Evolutionary conservation across 2,113 vertebrate genomes (phyloP), one percentile per base, ranked within the genome.

Genomic region (Chlamydotis undulata): DNA sequence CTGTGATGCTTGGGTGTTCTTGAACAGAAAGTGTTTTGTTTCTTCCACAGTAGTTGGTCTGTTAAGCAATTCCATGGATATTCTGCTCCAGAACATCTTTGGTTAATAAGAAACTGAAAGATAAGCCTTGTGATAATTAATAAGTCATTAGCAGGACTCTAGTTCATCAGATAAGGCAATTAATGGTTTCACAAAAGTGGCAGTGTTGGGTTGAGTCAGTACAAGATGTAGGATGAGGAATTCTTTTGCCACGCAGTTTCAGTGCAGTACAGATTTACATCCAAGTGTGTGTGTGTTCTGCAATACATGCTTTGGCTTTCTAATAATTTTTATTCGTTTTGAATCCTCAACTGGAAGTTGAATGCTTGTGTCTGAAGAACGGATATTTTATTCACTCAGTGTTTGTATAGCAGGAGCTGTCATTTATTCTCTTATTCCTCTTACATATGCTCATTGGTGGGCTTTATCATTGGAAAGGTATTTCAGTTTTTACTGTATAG

Each of bases 101-200:
- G 96, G 95, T 97, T 98, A 98, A 98, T 98, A 97, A 97, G 89
- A 96, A 97, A 84, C 49, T 43, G 95, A 96, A 96, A 98, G 97
- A 98, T 98, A 98, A 97, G 87, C 93, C 33, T 92, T 90, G 94
- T 93, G 97, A 96, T 97, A 98, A 98, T 97, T 98, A 97, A 97
- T 97, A 98, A 97, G 97, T 98, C 96, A 97, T 97, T 98, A 98
- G 92, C 96, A 95, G 83, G 87, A 94, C 89, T 96, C 91, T 41
- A 74, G 89, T 97, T 96, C 90, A 97, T 98, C 97, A 98, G 97
- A 98, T 98, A 98, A 98, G 81, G 57, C 92, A 95, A 96, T 97
- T 97, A 98, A 98, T 96, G 94, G 89, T 88, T 97, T 96, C 53
- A 17, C 67, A 89, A 74, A 95, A 95, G 89, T 85, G 87, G 63